Conservation (phyloP, 2,113 vertebrate genomes). For the Phalacrocorax carbo region DNA sequence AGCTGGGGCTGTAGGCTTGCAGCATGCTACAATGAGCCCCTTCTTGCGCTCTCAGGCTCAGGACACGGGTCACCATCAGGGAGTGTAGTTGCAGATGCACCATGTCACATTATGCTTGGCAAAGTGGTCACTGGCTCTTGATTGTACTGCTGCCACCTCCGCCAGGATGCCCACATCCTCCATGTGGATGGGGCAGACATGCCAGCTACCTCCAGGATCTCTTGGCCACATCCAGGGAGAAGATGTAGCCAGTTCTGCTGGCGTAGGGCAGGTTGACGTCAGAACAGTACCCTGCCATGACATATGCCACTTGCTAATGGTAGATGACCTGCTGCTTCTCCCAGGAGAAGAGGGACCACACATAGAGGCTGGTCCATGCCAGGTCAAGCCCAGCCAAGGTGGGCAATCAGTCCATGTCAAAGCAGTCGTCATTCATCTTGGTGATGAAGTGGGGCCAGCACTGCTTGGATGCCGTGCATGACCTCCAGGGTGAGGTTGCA, state of each 20-base stretch:
- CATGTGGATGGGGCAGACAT: fast-evolving
- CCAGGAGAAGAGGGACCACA: background rate
- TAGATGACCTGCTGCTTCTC: background rate
- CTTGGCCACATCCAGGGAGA: background rate
- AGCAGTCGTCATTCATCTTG: slow-evolving; percentile 9
- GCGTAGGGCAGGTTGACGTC: background rate
- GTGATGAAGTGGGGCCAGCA: background rate
- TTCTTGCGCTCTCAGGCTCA: background rate
- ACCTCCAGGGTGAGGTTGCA: slow-evolving; percentile 38
- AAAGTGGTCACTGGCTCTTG: background rate
- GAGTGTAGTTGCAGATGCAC: background rate
- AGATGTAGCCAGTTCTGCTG: background rate
- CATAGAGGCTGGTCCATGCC: background rate
- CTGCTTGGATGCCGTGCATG: background rate
- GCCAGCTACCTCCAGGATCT: background rate
- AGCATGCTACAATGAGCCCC: background rate
- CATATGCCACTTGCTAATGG: background rate
- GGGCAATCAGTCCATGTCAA: background rate
- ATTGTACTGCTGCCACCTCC: background rate
- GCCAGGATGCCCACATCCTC: background rate
- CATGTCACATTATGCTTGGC: background rate
- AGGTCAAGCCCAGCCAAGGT: background rate
- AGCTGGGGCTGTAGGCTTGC: background rate
- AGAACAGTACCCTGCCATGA: background rate
- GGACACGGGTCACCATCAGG: background rate